phyloP scores from a whole-genome alignment of 2,888 invertebrate genomes.

The Agrochola macilenta region DNA sequence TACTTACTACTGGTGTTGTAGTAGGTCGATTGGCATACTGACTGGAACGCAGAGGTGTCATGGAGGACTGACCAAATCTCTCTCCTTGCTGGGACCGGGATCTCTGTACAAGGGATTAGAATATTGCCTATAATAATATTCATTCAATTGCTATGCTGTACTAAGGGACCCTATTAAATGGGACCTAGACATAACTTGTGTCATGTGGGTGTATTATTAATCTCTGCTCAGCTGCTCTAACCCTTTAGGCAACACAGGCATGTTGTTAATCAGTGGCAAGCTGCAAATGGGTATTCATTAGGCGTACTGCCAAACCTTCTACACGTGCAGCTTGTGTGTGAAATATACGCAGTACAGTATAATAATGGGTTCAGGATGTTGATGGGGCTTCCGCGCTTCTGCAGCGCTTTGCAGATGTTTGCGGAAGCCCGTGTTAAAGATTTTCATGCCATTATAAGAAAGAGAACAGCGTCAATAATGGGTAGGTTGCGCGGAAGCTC shows the following conservation, averaged over 20 bases:
- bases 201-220: not conserved
- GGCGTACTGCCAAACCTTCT: too few species aligned
- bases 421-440: too few species aligned
- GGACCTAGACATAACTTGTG: not conserved
- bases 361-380: too few species aligned
- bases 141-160: not conserved
- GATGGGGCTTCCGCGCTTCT: too few species aligned
- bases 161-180: too few species aligned
- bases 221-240: not conserved
- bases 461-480: too few species aligned
- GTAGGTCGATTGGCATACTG: conserved; percentile 70
- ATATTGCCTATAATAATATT: not conserved
- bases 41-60: conserved; percentile 80
- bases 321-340: too few species aligned
- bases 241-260: too few species aligned
- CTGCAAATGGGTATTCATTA: not conserved
- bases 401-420: too few species aligned
- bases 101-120: conserved; percentile 71
- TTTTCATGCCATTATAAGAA: too few species aligned
- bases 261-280: not conserved
- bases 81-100: conserved; percentile 84
- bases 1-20: conserved; percentile 56
- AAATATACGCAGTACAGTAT: too few species aligned
- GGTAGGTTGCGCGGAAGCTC: too few species aligned
- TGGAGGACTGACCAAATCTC: conserved; percentile 74